Base-by-base conservation (phyloP, 2,888 invertebrate genomes). In the Tetranychus truncatus region DNA sequence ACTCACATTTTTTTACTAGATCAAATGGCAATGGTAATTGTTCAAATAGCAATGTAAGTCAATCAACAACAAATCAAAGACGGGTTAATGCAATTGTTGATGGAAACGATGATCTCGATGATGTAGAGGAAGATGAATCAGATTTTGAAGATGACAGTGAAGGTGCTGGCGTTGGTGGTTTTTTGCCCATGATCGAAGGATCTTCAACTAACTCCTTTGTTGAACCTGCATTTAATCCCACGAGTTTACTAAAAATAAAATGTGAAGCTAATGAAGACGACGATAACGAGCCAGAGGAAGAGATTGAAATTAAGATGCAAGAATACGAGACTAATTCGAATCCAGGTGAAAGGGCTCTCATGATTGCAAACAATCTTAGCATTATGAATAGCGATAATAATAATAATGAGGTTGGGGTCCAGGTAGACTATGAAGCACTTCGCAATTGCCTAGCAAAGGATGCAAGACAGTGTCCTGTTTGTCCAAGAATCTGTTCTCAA, bases 401-500 rank as follows among this genome's bases (percentile, higher is more conserved):
- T 55, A 15, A 11, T 24, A 11, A 20, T 24, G 69, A 20, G 20
- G 34, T 24, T 21, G n/a, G 20, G 1, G 21, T 11, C 34, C 11
- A 20, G 20, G 21, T 69, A n/a, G 69, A 69, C 20, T 69, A 69
- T 69, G 69, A 69, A 21, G 69, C 69, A 9, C 69, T 69, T 69
- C 24, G 69, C 6, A 69, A 69, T 69, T 69, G 69, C 34, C 34
- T 69, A 6, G 69, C 69, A 11, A 69, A 69, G 34, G 69, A 69
- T 69, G 69, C 69, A 11, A 20, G 69, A 9, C 69, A 69, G 20
- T 69, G 69, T 69, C 69, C 69, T 20, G 69, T 69, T 21, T 69
- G 69, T 69, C 69, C 69, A 24, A 69, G 69, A 69, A 69, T 69
- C 11, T 69, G 69, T 69, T 69, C 69, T 11, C 69, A 69, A 21